Percentiles rank a stretch among this genome's conserved stretches.
Evolutionary conservation across 2,797 vertebrate genomes (phyloP).

Genomic region (Myripristis jacobus): DNA sequence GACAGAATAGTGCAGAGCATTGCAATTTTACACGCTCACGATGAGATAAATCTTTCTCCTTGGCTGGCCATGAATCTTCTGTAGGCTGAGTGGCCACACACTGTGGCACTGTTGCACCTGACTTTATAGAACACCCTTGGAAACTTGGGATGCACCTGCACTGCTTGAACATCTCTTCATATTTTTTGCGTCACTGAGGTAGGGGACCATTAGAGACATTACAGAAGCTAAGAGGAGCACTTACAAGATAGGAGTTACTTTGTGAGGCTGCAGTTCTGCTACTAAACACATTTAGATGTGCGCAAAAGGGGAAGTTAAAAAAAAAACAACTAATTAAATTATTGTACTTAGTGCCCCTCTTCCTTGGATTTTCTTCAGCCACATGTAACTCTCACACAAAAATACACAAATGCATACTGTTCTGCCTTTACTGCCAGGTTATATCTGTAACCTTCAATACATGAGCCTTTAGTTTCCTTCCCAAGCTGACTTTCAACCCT

Average conservation of each 20-base stretch:
- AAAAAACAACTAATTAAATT: neutral
- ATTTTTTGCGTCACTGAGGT: neutral
- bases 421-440: constrained; percentile 12
- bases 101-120: constrained; percentile 60
- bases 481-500: constrained; percentile 60
- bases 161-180: constrained; percentile 3
- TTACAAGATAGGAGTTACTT: constrained; percentile 6
- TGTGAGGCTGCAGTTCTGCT: neutral
- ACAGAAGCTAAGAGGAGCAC: neutral
- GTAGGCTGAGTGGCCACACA: constrained; percentile 59
- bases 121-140: constrained; percentile 36
- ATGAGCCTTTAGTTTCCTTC: constrained; percentile 60
- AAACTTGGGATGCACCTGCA: constrained; percentile 43
- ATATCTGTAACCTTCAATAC: constrained; percentile 60
- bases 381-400: constrained; percentile 5
- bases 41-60: constrained; percentile 74
- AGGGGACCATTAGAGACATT: constrained; percentile 8
- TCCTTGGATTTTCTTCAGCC: neutral
- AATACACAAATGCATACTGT: neutral
- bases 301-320: neutral
- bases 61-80: constrained; percentile 65
- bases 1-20: constrained; percentile 67
- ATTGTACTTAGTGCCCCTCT: neutral
- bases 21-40: constrained; percentile 69
- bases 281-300: neutral